Evolutionary conservation across 1,140 invertebrate genomes (phyloP), one percentile per base, ranked within the genome.

Genomic region (Nylanderia fulva): DNA sequence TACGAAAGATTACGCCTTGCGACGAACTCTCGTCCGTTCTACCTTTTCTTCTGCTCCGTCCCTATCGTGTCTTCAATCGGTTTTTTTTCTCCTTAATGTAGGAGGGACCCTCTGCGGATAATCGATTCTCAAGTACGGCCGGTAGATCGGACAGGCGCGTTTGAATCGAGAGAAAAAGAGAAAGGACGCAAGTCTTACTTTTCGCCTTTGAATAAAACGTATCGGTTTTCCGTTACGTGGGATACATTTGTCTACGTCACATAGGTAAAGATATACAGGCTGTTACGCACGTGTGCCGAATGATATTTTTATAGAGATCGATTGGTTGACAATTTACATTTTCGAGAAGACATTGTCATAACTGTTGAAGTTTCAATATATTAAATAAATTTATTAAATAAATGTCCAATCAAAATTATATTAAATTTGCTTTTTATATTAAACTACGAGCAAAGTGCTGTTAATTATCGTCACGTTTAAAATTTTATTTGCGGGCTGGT

Each of bases 1-100:
- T 89, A 89, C 80, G 74, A 76, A 80, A 89, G 87, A 89, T 89
- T 89, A 89, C 68, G 75, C 64, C 27, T 71, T 9, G 56, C 74
- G 77, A 84, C 75, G 71, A 84, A 56, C 42, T 36, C 15, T 48
- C 42, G 63, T 82, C 52, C 61, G 29, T 63, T 42, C 13, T 42
- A 24, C 52, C 54, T 85, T 58, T 80, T 54, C 29, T 24, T 54
- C 39, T 21, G 7, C 61, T 79, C 58, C 64, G 24, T 71, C 27
- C 45, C 33, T 8, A 6, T 7, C 52, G 7, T 21, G 48, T 45
- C 39, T 29, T 76, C 39, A 42, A 3, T 5, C 15, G 29, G 29
- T 33, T 33, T 56, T 52, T 11, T 54, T 29, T 33, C 54, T 52
- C 54, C 39, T 29, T 21, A 61, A 52, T n/a, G 18, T 2, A n/a